phyloP scores from a whole-genome alignment of 2,797 vertebrate species.

The Dendrocincla tyrannina region DNA sequence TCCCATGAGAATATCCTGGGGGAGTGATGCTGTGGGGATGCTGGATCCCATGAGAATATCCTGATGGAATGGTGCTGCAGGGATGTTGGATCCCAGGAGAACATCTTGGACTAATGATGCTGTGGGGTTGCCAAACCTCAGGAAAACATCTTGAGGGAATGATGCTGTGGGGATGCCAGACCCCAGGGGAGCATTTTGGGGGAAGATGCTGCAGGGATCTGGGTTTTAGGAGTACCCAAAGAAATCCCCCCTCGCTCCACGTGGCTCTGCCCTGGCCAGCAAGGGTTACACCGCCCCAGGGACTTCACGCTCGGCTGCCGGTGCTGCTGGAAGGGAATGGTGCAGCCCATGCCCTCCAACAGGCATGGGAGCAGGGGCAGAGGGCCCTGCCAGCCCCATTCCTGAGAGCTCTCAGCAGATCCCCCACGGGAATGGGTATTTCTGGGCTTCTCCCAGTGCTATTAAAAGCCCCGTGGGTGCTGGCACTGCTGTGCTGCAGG shows the following conservation, averaged over 20 bases:
- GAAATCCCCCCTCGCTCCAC: not conserved
- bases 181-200: not conserved
- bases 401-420: not conserved
- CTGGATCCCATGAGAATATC: fast-evolving
- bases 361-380: not conserved
- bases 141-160: fast-evolving
- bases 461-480: conserved; percentile 55
- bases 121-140: not conserved
- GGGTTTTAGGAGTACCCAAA: not conserved
- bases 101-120: too few species aligned
- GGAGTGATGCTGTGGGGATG: not conserved
- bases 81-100: not conserved
- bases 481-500: not conserved
- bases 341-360: not conserved
- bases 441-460: conserved; percentile 21
- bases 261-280: not conserved
- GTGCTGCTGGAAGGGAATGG: not conserved
- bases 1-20: not conserved
- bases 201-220: not conserved
- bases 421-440: not conserved
- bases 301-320: conserved; percentile 6
- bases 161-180: not conserved
- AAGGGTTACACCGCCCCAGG: conserved; percentile 19
- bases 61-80: not conserved
- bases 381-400: not conserved